Base-by-base conservation (phyloP, 2,888 invertebrate genomes). In the Rhodophaea formosa region DNA sequence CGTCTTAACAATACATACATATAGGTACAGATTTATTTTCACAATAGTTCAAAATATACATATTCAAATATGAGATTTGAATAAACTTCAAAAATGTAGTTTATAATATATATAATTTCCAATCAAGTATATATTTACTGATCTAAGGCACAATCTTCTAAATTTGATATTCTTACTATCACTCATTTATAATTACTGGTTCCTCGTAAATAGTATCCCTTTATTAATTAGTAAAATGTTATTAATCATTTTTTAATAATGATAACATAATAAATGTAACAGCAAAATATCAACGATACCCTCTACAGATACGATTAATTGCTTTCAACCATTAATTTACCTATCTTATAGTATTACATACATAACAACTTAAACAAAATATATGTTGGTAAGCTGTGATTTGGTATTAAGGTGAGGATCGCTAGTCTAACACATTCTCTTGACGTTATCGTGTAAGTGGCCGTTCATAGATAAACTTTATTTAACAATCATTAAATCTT, bases 301-400 rank as follows among this genome's bases (percentile, higher is more conserved):
- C 70, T 80, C 71, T 75, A 81, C 76, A 77, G 79, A 81, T 80
- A 81, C 72, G 72, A 71, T 75, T 75, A 81, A 84, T 87, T 87
- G 82, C 78, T 86, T 84, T 81, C 73, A 83, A 86, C 74, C 74
- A 78, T 81, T 80, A 80, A 79, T 84, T 82, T 79, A 75, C 75
- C 82, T 88, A 88, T 75, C 82, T 84, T 89, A 88, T 66, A 44
- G 80, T 73, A 78, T 80, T 84, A 87, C 79, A 86, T 79, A 84
- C 72, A 78, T 79, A 80, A 82, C 89, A 89, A 91, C 88, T 89
- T 88, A 91, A 82, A 82, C 79, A 84, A 82, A 86, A 82, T 84
- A 86, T 82, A 84, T 84, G 88, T 87, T 91, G 91, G 91, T 91
- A 91, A 91, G 88, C 88, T 87, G 91, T 90, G 86, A 87, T 91